Evolutionary conservation across 2,888 invertebrate genomes (phyloP), one percentile per base, ranked within the genome.

Genomic region (Mechanitis messenoides): DNA sequence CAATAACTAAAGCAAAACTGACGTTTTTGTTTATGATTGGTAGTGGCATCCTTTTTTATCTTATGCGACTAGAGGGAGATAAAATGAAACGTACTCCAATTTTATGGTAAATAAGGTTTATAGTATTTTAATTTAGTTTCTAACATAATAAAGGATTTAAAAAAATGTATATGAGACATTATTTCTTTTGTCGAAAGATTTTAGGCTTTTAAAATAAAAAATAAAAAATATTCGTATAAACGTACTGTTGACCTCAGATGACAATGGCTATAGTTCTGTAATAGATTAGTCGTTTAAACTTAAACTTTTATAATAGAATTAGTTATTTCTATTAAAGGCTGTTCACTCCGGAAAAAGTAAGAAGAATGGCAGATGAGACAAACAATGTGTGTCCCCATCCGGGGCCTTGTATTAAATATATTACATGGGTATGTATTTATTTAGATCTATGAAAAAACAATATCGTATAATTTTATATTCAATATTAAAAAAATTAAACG

Each of bases 21-120:
- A 87, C 87, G 0, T 55, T 90, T 1, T 69, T 85, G 72, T 91
- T 91, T 67, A 91, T 91, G 90, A 7, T 84, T 12, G 88, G 90
- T 9, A 91, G 87, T 63, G 78, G 88, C 9, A 61, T 85, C 47
- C 83, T 91, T 4, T 90, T 91, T 77, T 91, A 90, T 65, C 76
- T 90, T 5, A 89, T 91, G 89, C 74, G 91, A 53, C 77, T 89
- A 65, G 90, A 91, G 65, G 87, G 86, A 62, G 87, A 89, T 1
- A 90, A 80, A 61, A 74, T 81, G 60, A 68, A 80, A 60, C 74
- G 82, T 66, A 88, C 90, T 0, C 80, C 85, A 2, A 68, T 90
- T 45, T 79, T 90, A 63, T 91, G 91, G 91, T 90, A 74, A 75
- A 77, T 66, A 20, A 11, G 45, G 28, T 35, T 35, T 35, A 4